phyloP scores from a whole-genome alignment of 2,797 vertebrate species.

The Simalia tracyae region DNA sequence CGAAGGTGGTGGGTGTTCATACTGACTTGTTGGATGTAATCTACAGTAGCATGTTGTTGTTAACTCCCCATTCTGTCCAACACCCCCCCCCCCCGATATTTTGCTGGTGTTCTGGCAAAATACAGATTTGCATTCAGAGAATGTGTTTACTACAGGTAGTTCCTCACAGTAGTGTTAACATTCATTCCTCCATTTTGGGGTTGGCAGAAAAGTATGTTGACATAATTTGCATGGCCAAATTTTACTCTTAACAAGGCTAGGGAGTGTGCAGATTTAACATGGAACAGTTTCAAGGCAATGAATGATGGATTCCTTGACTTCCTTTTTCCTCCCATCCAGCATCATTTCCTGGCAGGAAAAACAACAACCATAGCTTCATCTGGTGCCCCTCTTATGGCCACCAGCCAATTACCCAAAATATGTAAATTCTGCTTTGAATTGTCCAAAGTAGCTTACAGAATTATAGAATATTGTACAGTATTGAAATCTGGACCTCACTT shows the following conservation, averaged over 20 bases:
- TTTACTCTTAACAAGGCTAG: neutral
- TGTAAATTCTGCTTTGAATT: neutral
- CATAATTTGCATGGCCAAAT: neutral
- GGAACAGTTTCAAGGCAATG: neutral
- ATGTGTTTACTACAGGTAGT: neutral
- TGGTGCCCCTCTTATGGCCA: neutral
- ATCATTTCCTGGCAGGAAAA: neutral
- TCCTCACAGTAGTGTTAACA: neutral
- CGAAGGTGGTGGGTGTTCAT: slow-evolving; percentile 11
- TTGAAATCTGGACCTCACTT: neutral
- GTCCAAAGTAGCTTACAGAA: neutral
- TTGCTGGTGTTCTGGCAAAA: neutral
- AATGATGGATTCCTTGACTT: neutral
- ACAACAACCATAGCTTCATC: neutral
- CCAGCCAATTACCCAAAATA: neutral
- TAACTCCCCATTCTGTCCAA: neutral
- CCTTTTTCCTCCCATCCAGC: neutral
- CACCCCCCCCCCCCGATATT: neutral
- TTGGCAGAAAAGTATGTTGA: neutral
- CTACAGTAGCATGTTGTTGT: neutral
- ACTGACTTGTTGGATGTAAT: neutral
- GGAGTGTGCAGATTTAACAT: neutral
- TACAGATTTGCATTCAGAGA: neutral
- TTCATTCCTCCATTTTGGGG: neutral
- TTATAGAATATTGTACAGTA: neutral